These are phyloP conservation scores for Helicolenus hilgendorfi DNA, from an alignment of 2,797 vertebrate genomes.

Conservation along the genomic window DNA sequence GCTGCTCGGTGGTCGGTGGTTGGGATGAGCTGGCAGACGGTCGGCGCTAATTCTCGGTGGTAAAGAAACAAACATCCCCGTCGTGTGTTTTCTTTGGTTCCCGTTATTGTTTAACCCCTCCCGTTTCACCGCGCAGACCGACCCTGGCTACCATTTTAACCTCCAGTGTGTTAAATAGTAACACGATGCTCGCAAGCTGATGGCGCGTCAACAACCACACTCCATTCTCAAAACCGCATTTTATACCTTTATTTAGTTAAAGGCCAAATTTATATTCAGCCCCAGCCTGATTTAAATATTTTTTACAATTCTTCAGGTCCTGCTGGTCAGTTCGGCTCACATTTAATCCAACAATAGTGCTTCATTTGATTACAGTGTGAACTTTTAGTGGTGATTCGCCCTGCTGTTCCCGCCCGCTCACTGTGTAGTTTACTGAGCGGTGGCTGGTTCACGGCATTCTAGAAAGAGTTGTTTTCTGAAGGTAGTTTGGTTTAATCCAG, in stretches of 20 bases:
- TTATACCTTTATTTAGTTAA: accelerated
- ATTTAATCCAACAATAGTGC: accelerated
- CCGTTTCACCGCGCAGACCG: neutral
- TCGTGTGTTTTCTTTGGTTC: neutral
- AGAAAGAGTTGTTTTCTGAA: neutral
- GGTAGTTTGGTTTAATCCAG: neutral
- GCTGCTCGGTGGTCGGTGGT: neutral
- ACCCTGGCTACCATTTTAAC: constrained; percentile 30
- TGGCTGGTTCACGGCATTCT: too few relatives aligned
- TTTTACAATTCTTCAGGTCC: accelerated
- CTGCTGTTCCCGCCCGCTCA: constrained; percentile 22
- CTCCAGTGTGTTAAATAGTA: neutral
- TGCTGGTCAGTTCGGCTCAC: neutral
- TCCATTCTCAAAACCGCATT: accelerated
- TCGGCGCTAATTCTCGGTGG: too few relatives aligned
- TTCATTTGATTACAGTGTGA: accelerated
- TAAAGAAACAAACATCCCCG: neutral
- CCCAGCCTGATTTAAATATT: accelerated
- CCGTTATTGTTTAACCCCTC: neutral
- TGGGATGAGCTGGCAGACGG: neutral
- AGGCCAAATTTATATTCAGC: neutral
- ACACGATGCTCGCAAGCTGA: neutral
- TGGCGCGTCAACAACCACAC: constrained; percentile 15
- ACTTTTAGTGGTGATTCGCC: neutral
- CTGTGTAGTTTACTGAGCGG: neutral